Evolutionary conservation across 1,140 invertebrate species (phyloP), one percentile per base, ranked within the genome.

Genomic region (Lepidostoma basale): DNA sequence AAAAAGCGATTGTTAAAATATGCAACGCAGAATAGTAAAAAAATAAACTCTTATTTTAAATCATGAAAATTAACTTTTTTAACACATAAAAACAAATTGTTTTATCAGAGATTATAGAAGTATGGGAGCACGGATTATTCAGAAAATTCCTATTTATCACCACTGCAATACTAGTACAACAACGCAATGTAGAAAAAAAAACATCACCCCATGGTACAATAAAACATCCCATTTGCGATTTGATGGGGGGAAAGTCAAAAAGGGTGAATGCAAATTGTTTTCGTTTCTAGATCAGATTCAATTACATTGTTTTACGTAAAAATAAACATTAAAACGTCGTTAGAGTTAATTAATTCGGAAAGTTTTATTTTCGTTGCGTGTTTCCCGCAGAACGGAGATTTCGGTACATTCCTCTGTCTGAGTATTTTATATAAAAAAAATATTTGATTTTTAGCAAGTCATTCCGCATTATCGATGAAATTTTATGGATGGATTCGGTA

Each of bases 401-500:
- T 36, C 33, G 5, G 33, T n/a, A 36, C 14, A 12, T 36, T 36
- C n/a, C 33, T 9, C 33, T 36, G 20, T 10, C 3, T 20, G 44
- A 9, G 14, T 52, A 52, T 54, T 54, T 54, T 54, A n/a, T n/a
- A n/a, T 28, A n/a, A n/a, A 3, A 14, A 8, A 54, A 54, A 54
- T 54, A 18, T 30, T 14, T 18, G 14, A 4, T 20, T 54, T 28
- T 54, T 54, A 54, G 25, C 16, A 28, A 54, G 49, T 54, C 49
- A 54, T 20, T 54, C n/a, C 23, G 14, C 49, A 54, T 54, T 54
- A 54, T 54, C 26, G 49, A 33, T 54, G 30, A 54, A 18, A 54
- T n/a, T 30, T 47, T 10, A 26, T 54, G 49, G 26, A 54, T 28
- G 23, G 30, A 30, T 54, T 54, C 30, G n/a, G 25, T 14, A 54